Evolutionary conservation across 2,888 invertebrate species (phyloP).

Genomic region (Amorpha juglandis): DNA sequence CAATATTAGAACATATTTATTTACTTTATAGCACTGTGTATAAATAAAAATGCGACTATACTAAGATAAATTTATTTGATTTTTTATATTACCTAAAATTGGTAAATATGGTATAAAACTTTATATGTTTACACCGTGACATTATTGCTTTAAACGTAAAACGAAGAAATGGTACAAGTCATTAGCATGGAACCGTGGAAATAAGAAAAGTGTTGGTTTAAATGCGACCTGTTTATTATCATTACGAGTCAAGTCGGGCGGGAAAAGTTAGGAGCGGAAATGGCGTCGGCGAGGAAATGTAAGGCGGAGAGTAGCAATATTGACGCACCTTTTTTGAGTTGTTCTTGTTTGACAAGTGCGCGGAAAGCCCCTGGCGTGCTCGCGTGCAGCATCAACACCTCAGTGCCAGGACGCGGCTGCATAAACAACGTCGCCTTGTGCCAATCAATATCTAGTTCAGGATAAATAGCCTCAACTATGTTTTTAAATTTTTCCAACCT

Average conservation of each 20-base stretch:
- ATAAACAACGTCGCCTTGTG: slow-evolving; percentile 61
- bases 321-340: slow-evolving; percentile 60
- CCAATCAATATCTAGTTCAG: slow-evolving; percentile 58
- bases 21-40: not conserved
- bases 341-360: slow-evolving; percentile 60
- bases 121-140: not conserved
- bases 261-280: slow-evolving; percentile 76
- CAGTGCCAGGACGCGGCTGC: slow-evolving; percentile 64
- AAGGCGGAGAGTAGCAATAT: slow-evolving; percentile 50
- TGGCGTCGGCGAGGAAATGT: slow-evolving; percentile 58
- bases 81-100: slow-evolving; percentile 3
- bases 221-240: slow-evolving; percentile 76
- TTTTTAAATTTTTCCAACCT: slow-evolving; percentile 56
- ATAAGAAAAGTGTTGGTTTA: slow-evolving; percentile 63
- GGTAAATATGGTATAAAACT: not conserved
- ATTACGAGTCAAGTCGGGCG: slow-evolving; percentile 72
- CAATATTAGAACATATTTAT: slow-evolving; percentile 35
- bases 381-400: slow-evolving; percentile 58
- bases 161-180: slow-evolving; percentile 48
- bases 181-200: slow-evolving; percentile 66
- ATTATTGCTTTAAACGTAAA: slow-evolving; percentile 5
- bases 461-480: slow-evolving; percentile 52
- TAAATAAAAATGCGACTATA: not conserved
- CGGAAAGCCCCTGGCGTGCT: slow-evolving; percentile 64
- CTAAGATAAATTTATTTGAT: not conserved